These are phyloP conservation scores for Lobophora halterata DNA, from an alignment of 2,888 invertebrate species.

Conservation along the genomic window DNA sequence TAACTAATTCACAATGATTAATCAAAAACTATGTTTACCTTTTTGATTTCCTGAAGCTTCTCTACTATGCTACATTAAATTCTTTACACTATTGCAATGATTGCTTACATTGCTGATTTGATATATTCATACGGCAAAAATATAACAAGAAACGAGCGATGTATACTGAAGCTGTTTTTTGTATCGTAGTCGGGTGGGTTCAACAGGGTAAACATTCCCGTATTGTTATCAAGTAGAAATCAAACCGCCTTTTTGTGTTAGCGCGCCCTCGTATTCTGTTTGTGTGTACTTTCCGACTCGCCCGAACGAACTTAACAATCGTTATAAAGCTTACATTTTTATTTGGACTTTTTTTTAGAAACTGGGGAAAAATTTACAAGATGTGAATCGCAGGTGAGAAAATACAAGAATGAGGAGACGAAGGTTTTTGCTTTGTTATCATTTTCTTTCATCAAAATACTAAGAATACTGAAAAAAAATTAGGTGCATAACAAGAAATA, in stretches of 20 bases:
- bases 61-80: constrained; percentile 18
- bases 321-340: constrained; percentile 17
- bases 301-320: constrained; percentile 30
- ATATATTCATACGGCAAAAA: not conserved
- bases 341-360: constrained; percentile 14
- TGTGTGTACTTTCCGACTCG: constrained; percentile 39
- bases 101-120: constrained; percentile 11
- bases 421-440: too few relatives aligned
- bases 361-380: constrained; percentile 12
- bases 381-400: constrained; percentile 8
- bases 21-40: constrained; percentile 62
- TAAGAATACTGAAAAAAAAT: too few relatives aligned
- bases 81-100: not conserved
- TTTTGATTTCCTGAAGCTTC: constrained; percentile 45
- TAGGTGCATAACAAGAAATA: too few relatives aligned
- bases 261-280: constrained; percentile 45
- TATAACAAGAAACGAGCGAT: constrained; percentile 16
- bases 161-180: constrained; percentile 2
- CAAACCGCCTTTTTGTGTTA: constrained; percentile 63
- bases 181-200: constrained; percentile 3
- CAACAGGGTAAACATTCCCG: constrained; percentile 36
- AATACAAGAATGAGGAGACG: too few relatives aligned
- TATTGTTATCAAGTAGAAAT: constrained; percentile 65
- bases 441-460: too few relatives aligned
- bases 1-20: constrained; percentile 61